Conservation (phyloP, 1,140 invertebrate genomes). For the Phymastichus coffea region DNA sequence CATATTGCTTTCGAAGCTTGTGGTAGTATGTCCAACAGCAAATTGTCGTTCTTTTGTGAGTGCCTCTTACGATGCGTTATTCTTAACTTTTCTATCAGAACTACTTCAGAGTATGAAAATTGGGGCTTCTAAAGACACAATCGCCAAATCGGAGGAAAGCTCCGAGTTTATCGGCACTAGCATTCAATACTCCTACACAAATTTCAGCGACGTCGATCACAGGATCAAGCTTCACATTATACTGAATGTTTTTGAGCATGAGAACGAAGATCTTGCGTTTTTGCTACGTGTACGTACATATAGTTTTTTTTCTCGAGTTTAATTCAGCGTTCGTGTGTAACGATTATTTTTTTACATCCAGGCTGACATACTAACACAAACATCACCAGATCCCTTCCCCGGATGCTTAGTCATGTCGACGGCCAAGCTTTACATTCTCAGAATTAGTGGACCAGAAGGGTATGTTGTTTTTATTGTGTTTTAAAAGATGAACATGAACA, state of each 20-base stretch:
- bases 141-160: conserved; percentile 36
- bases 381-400: conserved; percentile 40
- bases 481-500: background rate
- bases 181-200: conserved; percentile 60
- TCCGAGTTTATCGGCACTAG: conserved; percentile 33
- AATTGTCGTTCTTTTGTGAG: too few relatives aligned
- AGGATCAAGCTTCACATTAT: conserved; percentile 62
- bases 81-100: conserved; percentile 43
- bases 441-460: conserved; percentile 54
- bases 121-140: conserved; percentile 35
- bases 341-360: conserved; percentile 24
- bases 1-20: too few relatives aligned
- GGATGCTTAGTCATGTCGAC: conserved; percentile 61
- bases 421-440: conserved; percentile 58
- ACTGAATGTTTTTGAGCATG: conserved; percentile 58
- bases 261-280: conserved; percentile 59
- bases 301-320: background rate
- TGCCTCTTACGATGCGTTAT: too few relatives aligned
- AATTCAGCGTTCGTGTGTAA: background rate
- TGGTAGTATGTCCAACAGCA: too few relatives aligned
- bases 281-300: conserved; percentile 51
- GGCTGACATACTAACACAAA: conserved; percentile 53
- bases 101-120: conserved; percentile 52
- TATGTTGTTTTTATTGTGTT: conserved; percentile 32
- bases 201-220: conserved; percentile 61